Conservation (phyloP, 35 echinoderm and acorn worm genomes). For the Lytechinus pictus region DNA sequence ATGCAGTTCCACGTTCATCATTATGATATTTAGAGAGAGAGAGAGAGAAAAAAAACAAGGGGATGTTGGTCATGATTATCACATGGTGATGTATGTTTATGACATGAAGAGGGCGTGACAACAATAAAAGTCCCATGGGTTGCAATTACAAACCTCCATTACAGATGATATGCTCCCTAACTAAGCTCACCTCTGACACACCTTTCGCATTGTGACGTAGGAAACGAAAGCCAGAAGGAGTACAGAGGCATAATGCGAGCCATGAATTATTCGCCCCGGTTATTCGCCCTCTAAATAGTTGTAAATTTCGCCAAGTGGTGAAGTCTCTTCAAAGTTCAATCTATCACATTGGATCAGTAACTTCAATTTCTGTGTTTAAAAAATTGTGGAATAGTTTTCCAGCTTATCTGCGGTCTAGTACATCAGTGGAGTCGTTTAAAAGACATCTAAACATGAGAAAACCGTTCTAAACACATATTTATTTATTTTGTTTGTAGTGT, state of each 20-base stretch:
- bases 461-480: no score
- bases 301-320: not conserved
- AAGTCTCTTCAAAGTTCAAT: no score
- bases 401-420: no score
- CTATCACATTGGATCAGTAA: no score
- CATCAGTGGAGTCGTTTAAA: no score
- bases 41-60: no score
- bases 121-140: slow-evolving; percentile 10
- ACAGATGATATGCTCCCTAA: not conserved
- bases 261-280: not conserved
- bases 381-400: no score
- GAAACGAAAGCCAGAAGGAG: not conserved
- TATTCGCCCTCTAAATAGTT: not conserved
- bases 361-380: no score
- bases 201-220: not conserved
- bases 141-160: slow-evolving; percentile 27
- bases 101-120: slow-evolving; percentile 10
- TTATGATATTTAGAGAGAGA: no score
- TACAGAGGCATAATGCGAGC: not conserved
- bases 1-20: no score
- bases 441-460: no score
- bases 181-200: slow-evolving; percentile 23
- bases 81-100: not conserved
- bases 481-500: no score
- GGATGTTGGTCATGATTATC: not conserved